Conservation (phyloP, 1,140 invertebrate genomes). For the Aradophagus sp. region DNA sequence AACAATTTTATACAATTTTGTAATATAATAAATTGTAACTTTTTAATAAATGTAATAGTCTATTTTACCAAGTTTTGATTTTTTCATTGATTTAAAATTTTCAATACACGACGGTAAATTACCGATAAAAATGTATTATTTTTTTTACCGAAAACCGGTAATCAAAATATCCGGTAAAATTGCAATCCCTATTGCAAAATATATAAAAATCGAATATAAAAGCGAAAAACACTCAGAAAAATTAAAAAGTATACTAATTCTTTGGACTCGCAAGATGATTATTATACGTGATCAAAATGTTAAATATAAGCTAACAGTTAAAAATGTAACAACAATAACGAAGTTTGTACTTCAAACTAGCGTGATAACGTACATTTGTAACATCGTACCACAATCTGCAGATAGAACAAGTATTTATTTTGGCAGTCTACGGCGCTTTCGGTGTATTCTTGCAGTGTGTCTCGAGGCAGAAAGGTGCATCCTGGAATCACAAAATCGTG, state of each 20-base stretch:
- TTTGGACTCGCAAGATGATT: constrained; percentile 31
- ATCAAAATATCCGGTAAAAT: too few species aligned
- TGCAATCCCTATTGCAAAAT: too few species aligned
- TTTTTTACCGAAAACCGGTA: too few species aligned
- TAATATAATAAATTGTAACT: too few species aligned
- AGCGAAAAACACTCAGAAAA: too few species aligned
- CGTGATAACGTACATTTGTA: constrained; percentile 55
- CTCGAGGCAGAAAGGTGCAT: constrained; percentile 57
- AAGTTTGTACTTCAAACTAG: constrained; percentile 54
- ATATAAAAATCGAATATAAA: too few species aligned
- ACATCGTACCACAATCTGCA: constrained; percentile 50
- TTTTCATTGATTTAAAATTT: too few species aligned
- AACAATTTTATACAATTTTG: too few species aligned
- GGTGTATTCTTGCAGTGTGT: constrained; percentile 54
- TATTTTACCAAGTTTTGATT: too few species aligned
- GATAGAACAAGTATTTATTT: constrained; percentile 59
- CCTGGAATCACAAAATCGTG: constrained; percentile 56
- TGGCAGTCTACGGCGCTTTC: constrained; percentile 43
- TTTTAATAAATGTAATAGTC: too few species aligned
- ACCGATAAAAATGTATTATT: too few species aligned
- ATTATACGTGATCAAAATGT: constrained; percentile 52
- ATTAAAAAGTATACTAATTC: constrained; percentile 17
- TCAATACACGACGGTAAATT: too few species aligned
- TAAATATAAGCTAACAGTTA: constrained; percentile 24
- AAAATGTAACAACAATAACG: constrained; percentile 49